phyloP scores from a whole-genome alignment of 1,140 invertebrate genomes.

The Samia ricini region DNA sequence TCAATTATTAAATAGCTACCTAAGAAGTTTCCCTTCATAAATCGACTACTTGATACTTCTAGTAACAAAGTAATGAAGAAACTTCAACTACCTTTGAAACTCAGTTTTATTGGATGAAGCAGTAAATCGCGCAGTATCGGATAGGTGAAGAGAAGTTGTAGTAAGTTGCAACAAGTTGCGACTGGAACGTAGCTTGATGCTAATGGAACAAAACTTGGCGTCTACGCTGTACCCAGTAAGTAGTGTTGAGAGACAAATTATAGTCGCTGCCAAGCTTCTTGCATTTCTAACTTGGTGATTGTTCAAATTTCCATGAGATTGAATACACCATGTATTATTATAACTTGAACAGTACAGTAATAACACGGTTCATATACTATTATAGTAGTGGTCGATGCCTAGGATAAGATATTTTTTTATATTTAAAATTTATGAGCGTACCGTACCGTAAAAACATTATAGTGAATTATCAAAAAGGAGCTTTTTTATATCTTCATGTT shows the following conservation, averaged over 20 bases:
- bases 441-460: too few species aligned
- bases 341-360: too few species aligned
- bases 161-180: constrained; percentile 41
- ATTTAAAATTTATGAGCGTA: too few species aligned
- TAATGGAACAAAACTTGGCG: constrained; percentile 36
- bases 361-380: too few species aligned
- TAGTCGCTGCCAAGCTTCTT: neutral
- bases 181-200: constrained; percentile 30
- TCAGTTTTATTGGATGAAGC: constrained; percentile 17
- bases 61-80: neutral
- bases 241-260: constrained; percentile 10
- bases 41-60: too few species aligned
- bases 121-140: constrained; percentile 27
- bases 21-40: too few species aligned
- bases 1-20: too few species aligned
- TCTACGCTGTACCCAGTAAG: constrained; percentile 10
- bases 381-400: too few species aligned
- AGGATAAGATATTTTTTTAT: too few species aligned
- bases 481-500: too few species aligned
- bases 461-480: too few species aligned
- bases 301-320: neutral
- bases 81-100: neutral
- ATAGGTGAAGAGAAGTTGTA: constrained; percentile 22
- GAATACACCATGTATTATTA: too few species aligned
- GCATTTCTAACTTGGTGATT: neutral